A percentile compares a stretch with the other conserved stretches of the same genome.
Conservation (phyloP, 1,140 invertebrate genomes). For the Batillaria attramentaria region DNA sequence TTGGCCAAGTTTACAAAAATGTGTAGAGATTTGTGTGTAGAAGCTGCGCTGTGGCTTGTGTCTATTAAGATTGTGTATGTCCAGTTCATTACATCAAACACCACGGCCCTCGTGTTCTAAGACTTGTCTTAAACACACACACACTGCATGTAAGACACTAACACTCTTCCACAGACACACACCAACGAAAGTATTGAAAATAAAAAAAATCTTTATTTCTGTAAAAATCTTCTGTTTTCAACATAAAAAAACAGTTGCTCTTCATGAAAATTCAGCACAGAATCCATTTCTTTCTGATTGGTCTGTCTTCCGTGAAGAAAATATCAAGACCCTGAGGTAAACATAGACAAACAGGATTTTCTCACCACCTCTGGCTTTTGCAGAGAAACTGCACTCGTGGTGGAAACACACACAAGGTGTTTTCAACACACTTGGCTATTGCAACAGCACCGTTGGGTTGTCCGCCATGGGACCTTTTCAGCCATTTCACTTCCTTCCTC, state of each 20-base stretch:
- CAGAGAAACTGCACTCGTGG: neutral
- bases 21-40: no score
- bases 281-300: slow-evolving; percentile 28
- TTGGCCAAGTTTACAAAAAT: no score
- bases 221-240: slow-evolving; percentile 21
- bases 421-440: slow-evolving; percentile 16
- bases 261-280: slow-evolving; percentile 26
- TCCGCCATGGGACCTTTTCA: neutral
- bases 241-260: slow-evolving; percentile 23
- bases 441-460: slow-evolving; percentile 26
- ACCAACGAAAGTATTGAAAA: neutral
- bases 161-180: neutral
- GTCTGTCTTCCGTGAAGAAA: slow-evolving; percentile 17
- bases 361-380: neutral
- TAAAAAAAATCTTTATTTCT: slow-evolving; percentile 28
- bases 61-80: no score
- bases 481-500: neutral
- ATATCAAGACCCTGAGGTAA: slow-evolving; percentile 27
- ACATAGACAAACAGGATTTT: slow-evolving; percentile 29
- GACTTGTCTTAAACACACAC: neutral
- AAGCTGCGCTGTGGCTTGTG: no score
- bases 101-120: no score
- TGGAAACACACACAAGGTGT: neutral
- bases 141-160: neutral
- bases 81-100: no score